These are phyloP conservation scores for Nixonia krombeini DNA, from an alignment of 1,140 invertebrate genomes.

Conservation along the genomic window DNA sequence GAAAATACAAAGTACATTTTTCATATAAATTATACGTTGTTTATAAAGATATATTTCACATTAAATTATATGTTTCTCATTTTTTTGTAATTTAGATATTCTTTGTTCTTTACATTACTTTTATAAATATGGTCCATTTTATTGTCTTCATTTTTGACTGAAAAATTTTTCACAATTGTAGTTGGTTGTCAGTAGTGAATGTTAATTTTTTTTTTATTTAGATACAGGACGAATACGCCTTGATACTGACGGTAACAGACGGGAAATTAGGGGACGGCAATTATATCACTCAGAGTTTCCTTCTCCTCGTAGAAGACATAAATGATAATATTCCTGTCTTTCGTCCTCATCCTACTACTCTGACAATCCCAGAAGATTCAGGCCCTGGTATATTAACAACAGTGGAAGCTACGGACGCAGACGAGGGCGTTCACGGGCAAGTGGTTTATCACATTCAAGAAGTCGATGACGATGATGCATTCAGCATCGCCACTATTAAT, in stretches of 20 bases:
- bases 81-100: no score
- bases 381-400: constrained; percentile 81
- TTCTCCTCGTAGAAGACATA: constrained; percentile 90
- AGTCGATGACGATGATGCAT: constrained; percentile 84
- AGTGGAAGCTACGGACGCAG: constrained; percentile 89
- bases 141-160: no score
- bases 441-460: constrained; percentile 84
- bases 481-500: constrained; percentile 86
- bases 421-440: constrained; percentile 93
- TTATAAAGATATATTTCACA: no score
- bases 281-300: constrained; percentile 90
- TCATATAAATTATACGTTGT: no score
- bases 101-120: no score
- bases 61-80: no score
- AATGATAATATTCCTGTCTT: constrained; percentile 94
- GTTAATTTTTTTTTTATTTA: constrained; percentile 70
- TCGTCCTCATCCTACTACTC: constrained; percentile 85
- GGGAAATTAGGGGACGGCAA: constrained; percentile 88
- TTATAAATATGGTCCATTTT: no score
- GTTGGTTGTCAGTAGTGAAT: no score
- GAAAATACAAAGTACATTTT: no score
- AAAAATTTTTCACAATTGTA: no score
- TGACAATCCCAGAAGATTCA: constrained; percentile 85
- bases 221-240: constrained; percentile 87
- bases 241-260: constrained; percentile 91